Conservation (phyloP, 2,113 vertebrate species). For the Shinisaurus crocodilurus region DNA sequence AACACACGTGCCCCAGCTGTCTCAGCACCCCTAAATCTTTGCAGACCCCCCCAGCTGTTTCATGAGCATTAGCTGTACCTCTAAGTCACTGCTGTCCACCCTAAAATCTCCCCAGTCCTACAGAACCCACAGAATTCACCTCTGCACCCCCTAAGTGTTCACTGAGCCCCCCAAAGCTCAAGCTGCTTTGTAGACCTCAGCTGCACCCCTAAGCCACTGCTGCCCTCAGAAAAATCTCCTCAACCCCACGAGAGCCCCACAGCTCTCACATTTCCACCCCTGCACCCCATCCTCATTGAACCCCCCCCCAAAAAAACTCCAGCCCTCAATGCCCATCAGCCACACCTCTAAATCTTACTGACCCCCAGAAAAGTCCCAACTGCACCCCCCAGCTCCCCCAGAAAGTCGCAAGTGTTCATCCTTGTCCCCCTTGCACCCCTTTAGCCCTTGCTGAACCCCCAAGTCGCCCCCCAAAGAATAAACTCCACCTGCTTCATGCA, state of each 20-base stretch:
- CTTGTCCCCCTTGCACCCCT: not conserved
- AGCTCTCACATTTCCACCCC: not conserved
- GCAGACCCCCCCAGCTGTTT: not conserved
- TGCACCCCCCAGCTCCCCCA: constrained; percentile 24
- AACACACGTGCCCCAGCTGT: not conserved
- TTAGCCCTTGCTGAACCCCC: not conserved
- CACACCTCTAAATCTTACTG: not conserved
- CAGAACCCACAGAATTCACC: not conserved
- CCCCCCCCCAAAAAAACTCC: not conserved
- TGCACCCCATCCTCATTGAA: not conserved
- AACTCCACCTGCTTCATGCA: not conserved
- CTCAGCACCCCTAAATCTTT: not conserved
- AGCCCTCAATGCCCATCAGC: not conserved
- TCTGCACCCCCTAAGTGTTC: not conserved
- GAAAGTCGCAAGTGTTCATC: not conserved
- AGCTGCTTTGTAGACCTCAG: not conserved
- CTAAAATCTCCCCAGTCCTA: not conserved
- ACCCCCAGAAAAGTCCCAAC: not conserved
- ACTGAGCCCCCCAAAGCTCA: not conserved
- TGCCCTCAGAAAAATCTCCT: not conserved
- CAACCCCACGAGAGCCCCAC: not conserved
- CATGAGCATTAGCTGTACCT: not conserved
- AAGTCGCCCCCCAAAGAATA: constrained; percentile 59
- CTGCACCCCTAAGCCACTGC: not conserved
- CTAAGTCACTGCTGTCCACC: not conserved